These are phyloP conservation scores for Trichechus manatus DNA, from an alignment of 2,113 vertebrate species.

Conservation along the genomic window DNA sequence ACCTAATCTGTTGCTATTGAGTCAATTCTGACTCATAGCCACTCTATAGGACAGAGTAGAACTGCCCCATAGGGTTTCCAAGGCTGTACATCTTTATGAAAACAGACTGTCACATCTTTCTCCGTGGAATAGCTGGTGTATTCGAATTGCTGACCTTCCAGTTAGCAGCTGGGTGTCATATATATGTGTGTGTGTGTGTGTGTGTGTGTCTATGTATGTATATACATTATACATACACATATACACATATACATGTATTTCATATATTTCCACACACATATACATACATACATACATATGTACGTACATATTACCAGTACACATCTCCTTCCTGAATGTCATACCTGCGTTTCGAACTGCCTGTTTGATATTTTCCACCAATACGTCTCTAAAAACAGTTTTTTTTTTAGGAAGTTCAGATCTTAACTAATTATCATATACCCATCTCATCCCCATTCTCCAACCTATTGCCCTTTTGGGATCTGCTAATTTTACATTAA, in stretches of 20 bases:
- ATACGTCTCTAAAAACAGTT: background rate
- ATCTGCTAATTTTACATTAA: background rate
- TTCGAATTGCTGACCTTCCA: background rate
- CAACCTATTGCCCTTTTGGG: background rate
- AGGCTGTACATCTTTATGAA: too few relatives aligned
- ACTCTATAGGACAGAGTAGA: too few relatives aligned
- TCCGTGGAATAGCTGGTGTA: background rate
- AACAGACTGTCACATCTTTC: too few relatives aligned
- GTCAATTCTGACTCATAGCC: background rate
- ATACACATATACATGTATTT: too few relatives aligned
- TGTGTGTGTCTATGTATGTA: too few relatives aligned
- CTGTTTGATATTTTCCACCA: background rate
- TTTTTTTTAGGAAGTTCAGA: background rate
- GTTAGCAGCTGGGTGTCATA: too few relatives aligned
- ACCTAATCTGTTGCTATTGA: background rate
- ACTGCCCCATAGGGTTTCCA: too few relatives aligned
- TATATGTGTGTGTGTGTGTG: too few relatives aligned
- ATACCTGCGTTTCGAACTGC: background rate
- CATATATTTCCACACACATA: too few relatives aligned
- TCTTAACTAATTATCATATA: background rate
- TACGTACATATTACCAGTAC: background rate
- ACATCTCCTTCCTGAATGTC: background rate
- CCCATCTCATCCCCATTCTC: background rate
- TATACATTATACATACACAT: too few relatives aligned
- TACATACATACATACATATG: too few relatives aligned